Percentiles rank a stretch among this genome's conserved stretches.
phyloP scores from a whole-genome alignment of 2,797 vertebrate genomes.

The Cryptoblepharus egeriae region DNA sequence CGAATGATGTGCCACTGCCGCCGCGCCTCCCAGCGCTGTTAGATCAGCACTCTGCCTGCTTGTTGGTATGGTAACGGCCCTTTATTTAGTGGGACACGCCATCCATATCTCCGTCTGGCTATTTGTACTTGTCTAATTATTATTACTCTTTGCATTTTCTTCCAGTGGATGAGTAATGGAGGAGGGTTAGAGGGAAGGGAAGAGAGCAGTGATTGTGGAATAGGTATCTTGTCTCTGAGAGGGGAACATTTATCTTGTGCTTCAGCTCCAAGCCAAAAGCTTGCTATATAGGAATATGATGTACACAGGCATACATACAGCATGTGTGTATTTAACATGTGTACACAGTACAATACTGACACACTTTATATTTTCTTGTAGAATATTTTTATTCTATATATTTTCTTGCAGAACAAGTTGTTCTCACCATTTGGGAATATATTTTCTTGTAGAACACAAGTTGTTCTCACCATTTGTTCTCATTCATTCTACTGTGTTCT shows the following conservation, averaged over 20 bases:
- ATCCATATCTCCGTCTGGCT: slow-evolving; percentile 78
- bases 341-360: slow-evolving; percentile 10
- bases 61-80: slow-evolving; percentile 79
- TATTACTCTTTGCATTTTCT: slow-evolving; percentile 87
- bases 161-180: slow-evolving; percentile 92
- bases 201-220: slow-evolving; percentile 88
- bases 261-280: slow-evolving; percentile 74
- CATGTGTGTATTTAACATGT: not conserved
- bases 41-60: slow-evolving; percentile 69
- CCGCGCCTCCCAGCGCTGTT: slow-evolving; percentile 44
- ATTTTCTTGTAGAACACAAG: not conserved
- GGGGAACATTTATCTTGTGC: slow-evolving; percentile 88
- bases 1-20: slow-evolving; percentile 70
- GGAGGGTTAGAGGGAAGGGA: slow-evolving; percentile 77
- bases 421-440: not conserved
- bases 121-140: slow-evolving; percentile 99
- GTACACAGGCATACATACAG: accelerated
- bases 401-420: too few relatives aligned
- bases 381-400: too few relatives aligned
- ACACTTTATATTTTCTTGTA: not conserved
- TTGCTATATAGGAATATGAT: slow-evolving; percentile 76
- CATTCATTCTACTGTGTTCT: not conserved
- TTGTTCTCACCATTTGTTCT: not conserved
- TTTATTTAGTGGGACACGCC: slow-evolving; percentile 84
- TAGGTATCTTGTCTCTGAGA: slow-evolving; percentile 88